phyloP scores from a whole-genome alignment of 1,140 invertebrate genomes.

The Cotesia typhae region DNA sequence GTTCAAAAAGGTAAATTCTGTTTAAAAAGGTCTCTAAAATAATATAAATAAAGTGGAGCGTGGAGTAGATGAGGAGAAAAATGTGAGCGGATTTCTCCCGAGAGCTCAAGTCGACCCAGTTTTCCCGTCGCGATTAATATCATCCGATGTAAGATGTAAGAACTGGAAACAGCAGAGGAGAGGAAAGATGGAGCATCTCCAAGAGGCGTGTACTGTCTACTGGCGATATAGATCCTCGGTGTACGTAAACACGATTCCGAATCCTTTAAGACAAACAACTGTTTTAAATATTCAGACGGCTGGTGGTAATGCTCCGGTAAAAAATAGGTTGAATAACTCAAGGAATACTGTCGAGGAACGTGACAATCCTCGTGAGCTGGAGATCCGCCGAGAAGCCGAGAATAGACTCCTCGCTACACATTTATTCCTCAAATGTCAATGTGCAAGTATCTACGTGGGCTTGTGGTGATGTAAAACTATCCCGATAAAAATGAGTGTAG shows the following conservation, averaged over 20 bases:
- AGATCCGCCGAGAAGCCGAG: neutral
- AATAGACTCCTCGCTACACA: no score
- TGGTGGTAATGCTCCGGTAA: neutral
- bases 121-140: slow-evolving; percentile 15
- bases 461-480: no score
- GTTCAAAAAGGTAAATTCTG: no score
- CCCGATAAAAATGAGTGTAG: no score
- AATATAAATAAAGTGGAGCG: slow-evolving; percentile 3
- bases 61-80: neutral
- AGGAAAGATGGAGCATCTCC: neutral
- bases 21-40: neutral
- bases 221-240: neutral
- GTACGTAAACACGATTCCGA: neutral
- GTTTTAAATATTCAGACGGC: neutral
- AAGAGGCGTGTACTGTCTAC: neutral
- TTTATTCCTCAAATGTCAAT: no score
- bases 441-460: no score
- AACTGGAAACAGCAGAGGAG: neutral
- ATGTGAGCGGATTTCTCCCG: neutral
- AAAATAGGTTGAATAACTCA: neutral
- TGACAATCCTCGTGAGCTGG: slow-evolving; percentile 9
- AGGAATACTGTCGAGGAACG: neutral
- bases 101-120: slow-evolving; percentile 13
- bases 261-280: slow-evolving; percentile 8
- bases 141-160: neutral